Percentiles rank a stretch among this genome's conserved stretches.
These are phyloP conservation scores for Luperina testacea DNA, from an alignment of 2,888 invertebrate species.

Conservation along the genomic window DNA sequence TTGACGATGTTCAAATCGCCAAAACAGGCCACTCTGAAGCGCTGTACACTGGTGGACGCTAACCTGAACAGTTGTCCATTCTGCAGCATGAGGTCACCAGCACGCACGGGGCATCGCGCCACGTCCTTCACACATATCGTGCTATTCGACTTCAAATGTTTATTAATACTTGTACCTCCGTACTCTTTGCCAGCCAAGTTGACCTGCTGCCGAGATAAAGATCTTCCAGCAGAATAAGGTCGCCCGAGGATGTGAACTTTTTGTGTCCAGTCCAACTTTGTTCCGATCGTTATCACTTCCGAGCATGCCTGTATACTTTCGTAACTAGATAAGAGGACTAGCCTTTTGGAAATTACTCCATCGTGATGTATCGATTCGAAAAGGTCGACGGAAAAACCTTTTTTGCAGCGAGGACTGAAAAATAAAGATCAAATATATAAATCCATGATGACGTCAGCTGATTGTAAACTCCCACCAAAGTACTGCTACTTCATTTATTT, in stretches of 20 bases:
- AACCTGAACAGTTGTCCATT: slow-evolving; percentile 76
- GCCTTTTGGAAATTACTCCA: slow-evolving; percentile 74
- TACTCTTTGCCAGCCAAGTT: slow-evolving; percentile 60
- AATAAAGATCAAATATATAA: slow-evolving; percentile 10
- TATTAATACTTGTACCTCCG: slow-evolving; percentile 31
- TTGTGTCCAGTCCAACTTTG: slow-evolving; percentile 62
- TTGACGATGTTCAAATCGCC: slow-evolving; percentile 73
- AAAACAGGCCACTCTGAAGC: slow-evolving; percentile 77
- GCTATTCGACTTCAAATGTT: slow-evolving; percentile 67
- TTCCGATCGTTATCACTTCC: slow-evolving; percentile 72
- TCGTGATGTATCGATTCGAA: slow-evolving; percentile 76
- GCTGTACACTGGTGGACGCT: slow-evolving; percentile 76
- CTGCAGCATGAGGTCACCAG: slow-evolving; percentile 83
- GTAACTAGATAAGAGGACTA: slow-evolving; percentile 78
- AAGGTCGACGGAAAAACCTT: slow-evolving; percentile 79
- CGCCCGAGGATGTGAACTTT: slow-evolving; percentile 78
- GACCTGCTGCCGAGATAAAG: slow-evolving; percentile 78
- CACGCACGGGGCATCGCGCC: slow-evolving; percentile 79
- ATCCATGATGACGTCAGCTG: not conserved
- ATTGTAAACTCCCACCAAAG: not conserved
- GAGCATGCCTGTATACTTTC: slow-evolving; percentile 78
- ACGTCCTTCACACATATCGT: slow-evolving; percentile 79
- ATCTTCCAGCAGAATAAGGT: slow-evolving; percentile 72
- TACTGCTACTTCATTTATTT: not conserved
- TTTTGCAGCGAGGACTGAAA: slow-evolving; percentile 84